A percentile compares a stretch with the other conserved stretches of the same genome.
Evolutionary conservation across 1,140 invertebrate genomes (phyloP).

Genomic region (Drosophila kikkawai): DNA sequence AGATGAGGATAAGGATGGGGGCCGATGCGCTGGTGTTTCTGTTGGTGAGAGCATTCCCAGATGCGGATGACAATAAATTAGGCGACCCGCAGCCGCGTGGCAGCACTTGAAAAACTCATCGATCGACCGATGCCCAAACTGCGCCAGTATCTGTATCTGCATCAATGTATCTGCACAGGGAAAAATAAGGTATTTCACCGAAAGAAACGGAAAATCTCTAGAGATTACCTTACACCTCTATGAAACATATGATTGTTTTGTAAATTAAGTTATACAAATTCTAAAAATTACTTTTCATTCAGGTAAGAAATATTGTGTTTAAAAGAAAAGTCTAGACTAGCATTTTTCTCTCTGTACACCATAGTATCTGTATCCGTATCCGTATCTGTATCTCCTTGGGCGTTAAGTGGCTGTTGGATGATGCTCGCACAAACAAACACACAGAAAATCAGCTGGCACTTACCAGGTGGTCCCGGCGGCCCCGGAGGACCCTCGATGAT

Average conservation of each 20-base stretch:
- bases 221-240: too few species aligned
- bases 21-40: not conserved
- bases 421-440: slow-evolving; percentile 52
- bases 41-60: slow-evolving; percentile 43
- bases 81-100: slow-evolving; percentile 72
- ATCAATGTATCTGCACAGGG: slow-evolving; percentile 2
- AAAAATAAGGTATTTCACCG: not conserved
- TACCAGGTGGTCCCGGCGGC: slow-evolving; percentile 95
- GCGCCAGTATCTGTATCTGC: slow-evolving; percentile 14
- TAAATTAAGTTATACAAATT: not conserved
- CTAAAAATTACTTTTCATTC: not conserved
- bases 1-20: slow-evolving; percentile 25
- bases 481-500: slow-evolving; percentile 97
- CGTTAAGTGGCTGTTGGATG: slow-evolving; percentile 66
- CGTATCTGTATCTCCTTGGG: slow-evolving; percentile 27
- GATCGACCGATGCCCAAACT: slow-evolving; percentile 48
- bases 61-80: slow-evolving; percentile 69
- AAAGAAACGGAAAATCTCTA: not conserved
- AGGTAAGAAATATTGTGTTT: not conserved
- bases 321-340: not conserved
- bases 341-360: slow-evolving; percentile 1
- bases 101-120: slow-evolving; percentile 72
- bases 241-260: too few species aligned
- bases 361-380: slow-evolving; percentile 11
- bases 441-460: slow-evolving; percentile 58